phyloP scores from a whole-genome alignment of 2,797 vertebrate genomes.

The Champsocephalus gunnari region DNA sequence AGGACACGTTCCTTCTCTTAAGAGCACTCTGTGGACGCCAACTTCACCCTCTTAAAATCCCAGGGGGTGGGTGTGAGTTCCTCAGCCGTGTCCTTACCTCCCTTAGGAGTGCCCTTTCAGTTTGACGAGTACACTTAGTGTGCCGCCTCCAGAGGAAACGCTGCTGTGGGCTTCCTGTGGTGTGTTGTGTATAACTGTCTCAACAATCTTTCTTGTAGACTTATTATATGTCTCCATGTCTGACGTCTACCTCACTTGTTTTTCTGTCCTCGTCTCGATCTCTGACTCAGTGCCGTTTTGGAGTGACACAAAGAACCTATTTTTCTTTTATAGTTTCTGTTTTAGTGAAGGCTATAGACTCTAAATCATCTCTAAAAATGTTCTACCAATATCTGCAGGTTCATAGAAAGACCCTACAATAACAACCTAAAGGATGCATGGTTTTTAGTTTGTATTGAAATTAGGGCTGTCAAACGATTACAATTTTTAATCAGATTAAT shows the following conservation, averaged over 20 bases:
- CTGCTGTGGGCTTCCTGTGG: conserved; percentile 50
- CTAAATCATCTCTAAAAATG: not conserved
- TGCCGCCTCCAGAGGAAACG: conserved; percentile 49
- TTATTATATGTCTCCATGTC: conserved; percentile 2
- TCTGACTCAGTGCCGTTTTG: not conserved
- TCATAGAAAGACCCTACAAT: not conserved
- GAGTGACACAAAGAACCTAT: not conserved
- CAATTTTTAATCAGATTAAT: too few relatives aligned
- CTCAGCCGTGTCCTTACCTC: conserved; percentile 42
- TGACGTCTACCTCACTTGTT: conserved; percentile 2
- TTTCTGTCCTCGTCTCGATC: not conserved
- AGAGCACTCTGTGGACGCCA: conserved; percentile 30
- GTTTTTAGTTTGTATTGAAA: not conserved
- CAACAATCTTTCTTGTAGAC: not conserved
- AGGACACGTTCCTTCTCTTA: not conserved
- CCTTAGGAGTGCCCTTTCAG: conserved; percentile 55
- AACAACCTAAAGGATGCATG: not conserved
- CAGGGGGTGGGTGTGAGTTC: conserved; percentile 33
- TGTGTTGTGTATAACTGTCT: conserved; percentile 18
- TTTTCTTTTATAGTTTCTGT: not conserved
- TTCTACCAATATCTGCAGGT: not conserved
- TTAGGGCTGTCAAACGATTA: not conserved
- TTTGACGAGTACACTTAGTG: conserved; percentile 54
- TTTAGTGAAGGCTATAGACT: not conserved
- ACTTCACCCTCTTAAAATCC: conserved; percentile 20